Evolutionary conservation across 2,797 vertebrate genomes (phyloP), one percentile per base, ranked within the genome.

Genomic region (Apogon hyalosoma): DNA sequence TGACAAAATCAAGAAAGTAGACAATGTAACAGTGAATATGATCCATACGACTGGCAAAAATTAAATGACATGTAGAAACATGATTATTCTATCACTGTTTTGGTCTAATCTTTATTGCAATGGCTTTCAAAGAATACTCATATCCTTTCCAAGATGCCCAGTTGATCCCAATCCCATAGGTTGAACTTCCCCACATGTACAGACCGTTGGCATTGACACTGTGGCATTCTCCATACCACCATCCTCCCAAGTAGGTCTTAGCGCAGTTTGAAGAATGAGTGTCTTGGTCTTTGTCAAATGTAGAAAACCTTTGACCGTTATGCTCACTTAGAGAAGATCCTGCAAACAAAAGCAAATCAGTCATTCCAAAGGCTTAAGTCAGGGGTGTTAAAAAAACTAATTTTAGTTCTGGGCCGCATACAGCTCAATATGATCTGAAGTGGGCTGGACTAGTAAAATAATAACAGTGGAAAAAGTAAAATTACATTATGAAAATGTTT

Each of bases 261-360:
- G 75, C 75, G 60, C 73, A 81, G 63, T 81, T 80, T 11, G 3
- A 3, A 24, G 2, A 1, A 14, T 16, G 0, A 11, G 3, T 21
- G 39, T 77, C 84, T 42, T 83, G 75, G 41, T 81, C 78, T 33
- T 68, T 70, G 52, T 81, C 78, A 63, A 81, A 86, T 41, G 77
- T 86, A 18, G 75, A 71, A 54, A 86, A 86, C 39, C 39, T 76
- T 4, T 21, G 1, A 13, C 33, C 33, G 10, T 42, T 66, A 39
- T 74, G 68, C 15, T 12, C 88, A 62, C 0, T 18, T 43, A 79
- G 19, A 10, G 75, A 68, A 39, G 12, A 21, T 33, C 80, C 73
- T 79, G 56, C 16, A 69, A 63, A 33, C 0, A 63, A 47, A 14
- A 14, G 2, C 6, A 9, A 12, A 33, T 21, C 24, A 15, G 11